Percentiles rank a stretch among this genome's conserved stretches.
These are phyloP conservation scores for Gracilinanus agilis DNA, from an alignment of 2,113 vertebrate genomes.

Conservation along the genomic window DNA sequence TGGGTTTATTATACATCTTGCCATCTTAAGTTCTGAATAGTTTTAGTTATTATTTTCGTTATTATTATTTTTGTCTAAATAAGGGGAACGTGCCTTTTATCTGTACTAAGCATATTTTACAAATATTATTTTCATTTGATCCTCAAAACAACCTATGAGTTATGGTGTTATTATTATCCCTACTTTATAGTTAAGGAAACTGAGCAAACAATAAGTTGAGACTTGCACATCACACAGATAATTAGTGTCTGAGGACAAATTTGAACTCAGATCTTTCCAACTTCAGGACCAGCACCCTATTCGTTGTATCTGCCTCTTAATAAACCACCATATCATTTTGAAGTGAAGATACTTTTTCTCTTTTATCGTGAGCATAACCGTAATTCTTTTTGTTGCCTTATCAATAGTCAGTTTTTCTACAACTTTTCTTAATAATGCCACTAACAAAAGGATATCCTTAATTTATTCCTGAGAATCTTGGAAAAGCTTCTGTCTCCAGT, in stretches of 20 bases:
- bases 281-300: neutral
- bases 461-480: neutral
- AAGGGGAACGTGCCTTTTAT: neutral
- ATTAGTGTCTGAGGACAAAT: neutral
- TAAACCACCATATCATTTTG: neutral
- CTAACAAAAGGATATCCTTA: neutral
- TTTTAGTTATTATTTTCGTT: neutral
- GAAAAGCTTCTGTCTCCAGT: neutral
- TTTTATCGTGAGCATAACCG: neutral
- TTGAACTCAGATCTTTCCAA: neutral
- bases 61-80: neutral
- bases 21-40: neutral
- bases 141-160: neutral
- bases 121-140: neutral
- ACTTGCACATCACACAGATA: neutral
- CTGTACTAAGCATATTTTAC: neutral
- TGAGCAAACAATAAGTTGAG: neutral
- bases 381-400: neutral
- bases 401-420: neutral
- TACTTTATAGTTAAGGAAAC: neutral
- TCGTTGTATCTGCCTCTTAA: neutral
- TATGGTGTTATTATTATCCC: neutral
- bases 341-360: neutral
- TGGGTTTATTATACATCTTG: neutral
- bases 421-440: neutral